Percentiles rank a stretch among this genome's conserved stretches.
Evolutionary conservation across 2,797 vertebrate genomes (phyloP).

Genomic region (Astyanax mexicanus): DNA sequence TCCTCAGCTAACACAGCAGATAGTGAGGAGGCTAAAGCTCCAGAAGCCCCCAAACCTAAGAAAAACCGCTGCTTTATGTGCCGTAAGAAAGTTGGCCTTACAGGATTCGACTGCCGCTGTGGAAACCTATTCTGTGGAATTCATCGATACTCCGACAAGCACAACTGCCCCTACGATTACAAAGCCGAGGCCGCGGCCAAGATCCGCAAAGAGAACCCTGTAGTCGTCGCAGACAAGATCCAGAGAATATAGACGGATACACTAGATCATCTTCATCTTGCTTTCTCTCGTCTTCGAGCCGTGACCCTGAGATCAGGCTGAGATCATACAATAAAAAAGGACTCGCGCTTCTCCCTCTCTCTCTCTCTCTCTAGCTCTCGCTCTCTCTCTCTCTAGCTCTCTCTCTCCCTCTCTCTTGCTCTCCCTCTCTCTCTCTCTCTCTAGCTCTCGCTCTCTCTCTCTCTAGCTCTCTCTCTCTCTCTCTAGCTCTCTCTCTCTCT

Average conservation of each 20-base stretch:
- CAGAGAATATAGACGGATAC: conserved; percentile 95
- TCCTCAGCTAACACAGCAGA: conserved; percentile 63
- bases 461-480: not conserved
- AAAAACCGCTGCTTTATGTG: conserved; percentile 90
- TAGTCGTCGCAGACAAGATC: conserved; percentile 89
- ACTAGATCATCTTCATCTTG: no score
- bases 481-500: not conserved
- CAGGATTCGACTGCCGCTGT: conserved; percentile 90
- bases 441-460: not conserved
- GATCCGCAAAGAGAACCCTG: conserved; percentile 90
- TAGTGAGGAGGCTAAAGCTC: conserved; percentile 69
- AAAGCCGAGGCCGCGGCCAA: conserved; percentile 87
- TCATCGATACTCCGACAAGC: conserved; percentile 91
- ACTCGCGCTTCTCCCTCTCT: conserved; percentile 67
- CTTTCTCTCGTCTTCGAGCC: conserved; percentile 21
- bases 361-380: no score
- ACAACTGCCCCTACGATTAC: conserved; percentile 90
- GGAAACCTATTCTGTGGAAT: conserved; percentile 89
- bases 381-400: no score
- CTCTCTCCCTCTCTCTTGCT: no score
- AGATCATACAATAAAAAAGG: conserved; percentile 50
- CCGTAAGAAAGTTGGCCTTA: conserved; percentile 88
- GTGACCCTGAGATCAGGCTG: conserved; percentile 58
- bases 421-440: not conserved
- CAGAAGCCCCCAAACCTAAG: conserved; percentile 78